Evolutionary conservation across 2,113 vertebrate species (phyloP).

Genomic region (Himantopus leucocephalus): DNA sequence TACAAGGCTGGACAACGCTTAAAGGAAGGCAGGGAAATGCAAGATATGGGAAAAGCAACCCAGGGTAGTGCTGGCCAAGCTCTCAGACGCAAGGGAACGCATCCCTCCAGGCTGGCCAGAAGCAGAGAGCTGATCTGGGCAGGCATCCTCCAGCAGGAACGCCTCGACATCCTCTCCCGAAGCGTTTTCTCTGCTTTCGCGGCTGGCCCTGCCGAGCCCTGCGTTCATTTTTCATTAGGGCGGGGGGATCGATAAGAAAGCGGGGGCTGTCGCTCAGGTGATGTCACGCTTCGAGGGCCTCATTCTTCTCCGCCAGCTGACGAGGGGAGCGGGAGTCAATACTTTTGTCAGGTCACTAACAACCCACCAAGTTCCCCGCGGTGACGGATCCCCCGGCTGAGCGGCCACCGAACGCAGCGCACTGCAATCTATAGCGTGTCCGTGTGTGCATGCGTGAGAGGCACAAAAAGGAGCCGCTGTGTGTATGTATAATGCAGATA

Average conservation of each 20-base stretch:
- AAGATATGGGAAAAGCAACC: not conserved
- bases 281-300: constrained; percentile 24
- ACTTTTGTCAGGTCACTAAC: constrained; percentile 4
- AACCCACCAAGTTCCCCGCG: not conserved
- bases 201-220: constrained; percentile 31
- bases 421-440: not conserved
- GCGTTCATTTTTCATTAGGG: constrained; percentile 75
- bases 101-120: not conserved
- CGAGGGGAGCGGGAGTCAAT: not conserved
- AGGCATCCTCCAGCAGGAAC: not conserved
- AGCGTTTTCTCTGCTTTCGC: not conserved
- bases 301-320: constrained; percentile 5
- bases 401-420: not conserved
- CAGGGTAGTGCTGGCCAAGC: not conserved
- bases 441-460: rapidly evolving
- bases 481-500: not conserved
- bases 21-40: not conserved
- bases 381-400: not conserved
- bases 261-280: constrained; percentile 62
- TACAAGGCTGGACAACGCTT: not conserved
- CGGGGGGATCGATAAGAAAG: constrained; percentile 66
- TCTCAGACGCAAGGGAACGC: not conserved
- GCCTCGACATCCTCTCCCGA: not conserved
- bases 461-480: not conserved
- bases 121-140: not conserved